Conservation (phyloP, 2,888 invertebrate species). For the Stenchaetothrips biformis region DNA sequence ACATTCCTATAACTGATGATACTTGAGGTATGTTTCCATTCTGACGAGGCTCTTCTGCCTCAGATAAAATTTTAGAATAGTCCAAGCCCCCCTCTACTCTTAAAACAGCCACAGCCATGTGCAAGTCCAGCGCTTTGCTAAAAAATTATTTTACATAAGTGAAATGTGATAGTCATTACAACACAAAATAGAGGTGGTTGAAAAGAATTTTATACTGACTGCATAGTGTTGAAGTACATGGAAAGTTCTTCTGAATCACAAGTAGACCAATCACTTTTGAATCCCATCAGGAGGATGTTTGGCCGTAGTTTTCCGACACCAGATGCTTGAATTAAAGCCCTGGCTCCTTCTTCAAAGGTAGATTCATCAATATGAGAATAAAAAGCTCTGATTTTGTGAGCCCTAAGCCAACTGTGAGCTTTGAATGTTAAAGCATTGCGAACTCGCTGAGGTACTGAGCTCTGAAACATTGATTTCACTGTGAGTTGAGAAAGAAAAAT, state of each 20-base stretch:
- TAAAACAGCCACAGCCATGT: constrained; percentile 85
- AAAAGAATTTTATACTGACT: constrained; percentile 61
- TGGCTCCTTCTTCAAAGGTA: constrained; percentile 72
- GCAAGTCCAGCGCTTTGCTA: constrained; percentile 71
- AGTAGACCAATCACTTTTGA: constrained; percentile 82
- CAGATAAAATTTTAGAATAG: constrained; percentile 46
- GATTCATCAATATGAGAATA: constrained; percentile 70
- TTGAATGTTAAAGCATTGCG: constrained; percentile 43
- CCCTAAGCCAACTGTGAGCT: constrained; percentile 75
- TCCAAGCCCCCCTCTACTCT: constrained; percentile 83
- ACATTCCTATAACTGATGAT: not conserved
- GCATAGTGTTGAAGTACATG: constrained; percentile 90
- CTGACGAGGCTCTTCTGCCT: not conserved
- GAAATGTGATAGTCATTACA: not conserved
- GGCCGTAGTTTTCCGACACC: constrained; percentile 91
- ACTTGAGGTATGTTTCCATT: constrained; percentile 16
- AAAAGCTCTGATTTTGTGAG: constrained; percentile 82
- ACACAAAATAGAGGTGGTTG: not conserved
- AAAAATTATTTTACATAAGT: not conserved
- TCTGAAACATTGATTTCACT: constrained; percentile 36
- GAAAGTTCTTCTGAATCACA: constrained; percentile 68
- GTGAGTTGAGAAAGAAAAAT: not conserved
- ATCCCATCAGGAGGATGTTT: constrained; percentile 90
- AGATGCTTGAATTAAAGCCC: constrained; percentile 75
- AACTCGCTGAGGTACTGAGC: constrained; percentile 42